Conservation (phyloP, 2,797 vertebrate species). For the Sebastes iracundus region DNA sequence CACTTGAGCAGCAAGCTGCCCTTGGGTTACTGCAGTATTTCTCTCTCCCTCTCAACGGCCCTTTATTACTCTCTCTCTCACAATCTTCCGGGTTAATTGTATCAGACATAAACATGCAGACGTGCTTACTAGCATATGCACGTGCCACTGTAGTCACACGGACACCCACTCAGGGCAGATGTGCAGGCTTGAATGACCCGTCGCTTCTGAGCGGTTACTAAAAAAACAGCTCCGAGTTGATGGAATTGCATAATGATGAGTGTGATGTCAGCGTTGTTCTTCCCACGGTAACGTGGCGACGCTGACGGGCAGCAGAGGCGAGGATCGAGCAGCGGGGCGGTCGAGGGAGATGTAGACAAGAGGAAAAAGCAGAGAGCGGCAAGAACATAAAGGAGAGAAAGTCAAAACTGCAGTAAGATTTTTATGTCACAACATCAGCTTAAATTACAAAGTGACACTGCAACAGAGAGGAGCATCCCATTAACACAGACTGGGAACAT, state of each 20-base stretch:
- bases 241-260: constrained; percentile 70
- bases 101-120: constrained; percentile 42
- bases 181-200: constrained; percentile 55
- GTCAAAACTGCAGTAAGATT: constrained; percentile 1
- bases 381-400: constrained; percentile 16
- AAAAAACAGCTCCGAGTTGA: constrained; percentile 53
- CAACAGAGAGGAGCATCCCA: neutral
- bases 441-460: constrained; percentile 6
- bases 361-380: neutral
- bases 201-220: constrained; percentile 58
- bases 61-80: constrained; percentile 24
- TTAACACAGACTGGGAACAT: neutral
- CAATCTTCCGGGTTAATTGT: constrained; percentile 35
- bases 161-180: constrained; percentile 46
- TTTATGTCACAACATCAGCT: constrained; percentile 5
- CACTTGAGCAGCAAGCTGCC: constrained; percentile 42
- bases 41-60: constrained; percentile 17
- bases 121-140: constrained; percentile 19
- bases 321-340: neutral
- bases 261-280: constrained; percentile 74
- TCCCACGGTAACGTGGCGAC: constrained; percentile 70
- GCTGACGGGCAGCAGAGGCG: constrained; percentile 19
- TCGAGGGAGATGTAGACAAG: constrained; percentile 2
- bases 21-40: constrained; percentile 54
- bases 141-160: neutral